A percentile compares a stretch with the other conserved stretches of the same genome.
Conservation (phyloP, 2,797 vertebrate genomes). For the Crax fasciolata region DNA sequence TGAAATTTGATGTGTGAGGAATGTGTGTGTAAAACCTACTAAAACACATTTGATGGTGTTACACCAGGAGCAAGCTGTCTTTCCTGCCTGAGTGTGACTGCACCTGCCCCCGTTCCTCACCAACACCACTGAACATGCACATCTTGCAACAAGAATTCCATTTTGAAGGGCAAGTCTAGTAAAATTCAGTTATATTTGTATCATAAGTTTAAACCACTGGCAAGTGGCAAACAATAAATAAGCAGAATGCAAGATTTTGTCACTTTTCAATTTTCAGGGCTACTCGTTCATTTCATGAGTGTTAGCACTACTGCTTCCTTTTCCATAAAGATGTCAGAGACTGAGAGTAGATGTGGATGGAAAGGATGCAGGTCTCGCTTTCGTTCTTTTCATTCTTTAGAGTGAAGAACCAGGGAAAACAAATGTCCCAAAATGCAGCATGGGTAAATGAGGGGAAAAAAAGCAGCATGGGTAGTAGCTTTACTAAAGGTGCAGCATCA, state of each 20-base stretch:
- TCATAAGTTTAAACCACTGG: not conserved
- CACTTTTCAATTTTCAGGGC: not conserved
- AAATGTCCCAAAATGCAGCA: not conserved
- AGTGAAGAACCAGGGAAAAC: not conserved
- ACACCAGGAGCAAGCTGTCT: not conserved
- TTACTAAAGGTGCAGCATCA: not conserved
- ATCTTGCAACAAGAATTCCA: not conserved
- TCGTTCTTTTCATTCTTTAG: not conserved
- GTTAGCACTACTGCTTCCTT: not conserved
- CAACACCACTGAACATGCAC: not conserved
- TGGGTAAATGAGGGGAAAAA: not conserved
- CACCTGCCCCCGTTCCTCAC: not conserved
- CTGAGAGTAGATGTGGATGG: not conserved
- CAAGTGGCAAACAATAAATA: constrained; percentile 16
- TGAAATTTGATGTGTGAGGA: not conserved
- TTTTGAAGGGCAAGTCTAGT: not conserved
- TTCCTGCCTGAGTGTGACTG: not conserved
- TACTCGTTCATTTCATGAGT: not conserved
- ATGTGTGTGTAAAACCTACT: not conserved
- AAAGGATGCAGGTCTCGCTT: not conserved
- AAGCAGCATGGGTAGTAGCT: not conserved
- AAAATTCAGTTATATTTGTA: not conserved
- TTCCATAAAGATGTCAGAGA: not conserved
- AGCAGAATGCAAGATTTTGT: not conserved
- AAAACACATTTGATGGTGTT: not conserved